Evolutionary conservation across 2,797 vertebrate species (phyloP).

Genomic region (Acanthurus tractus): DNA sequence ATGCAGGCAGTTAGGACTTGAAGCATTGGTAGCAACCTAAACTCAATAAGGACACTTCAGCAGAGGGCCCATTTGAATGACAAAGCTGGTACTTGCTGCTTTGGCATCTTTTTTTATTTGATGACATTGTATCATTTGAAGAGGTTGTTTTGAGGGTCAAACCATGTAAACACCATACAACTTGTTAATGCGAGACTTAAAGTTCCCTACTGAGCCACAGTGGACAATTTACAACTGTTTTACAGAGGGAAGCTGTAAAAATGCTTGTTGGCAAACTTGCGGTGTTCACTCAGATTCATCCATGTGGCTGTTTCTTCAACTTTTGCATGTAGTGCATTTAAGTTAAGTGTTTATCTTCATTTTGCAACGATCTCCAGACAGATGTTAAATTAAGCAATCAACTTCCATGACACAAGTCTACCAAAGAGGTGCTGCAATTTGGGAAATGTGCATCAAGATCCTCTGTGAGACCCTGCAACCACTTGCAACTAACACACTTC

Average conservation of each 20-base stretch:
- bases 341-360: not conserved
- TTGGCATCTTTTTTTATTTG: not conserved
- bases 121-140: not conserved
- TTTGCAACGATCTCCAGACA: not conserved
- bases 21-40: not conserved
- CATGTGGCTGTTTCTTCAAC: not conserved
- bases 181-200: no score
- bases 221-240: not conserved
- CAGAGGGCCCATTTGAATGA: conserved; percentile 3
- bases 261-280: not conserved
- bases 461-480: no score
- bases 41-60: not conserved
- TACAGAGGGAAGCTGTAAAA: not conserved
- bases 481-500: not conserved
- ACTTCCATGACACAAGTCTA: not conserved
- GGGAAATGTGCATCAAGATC: no score
- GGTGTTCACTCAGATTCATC: not conserved
- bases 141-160: no score
- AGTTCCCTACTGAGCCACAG: no score
- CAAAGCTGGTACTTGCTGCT: not conserved
- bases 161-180: no score
- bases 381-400: not conserved
- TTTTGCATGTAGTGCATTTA: not conserved
- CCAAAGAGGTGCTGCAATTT: no score
- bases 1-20: not conserved